Evolutionary conservation across 2,113 vertebrate genomes (phyloP).

Genomic region (Chionomys nivalis): DNA sequence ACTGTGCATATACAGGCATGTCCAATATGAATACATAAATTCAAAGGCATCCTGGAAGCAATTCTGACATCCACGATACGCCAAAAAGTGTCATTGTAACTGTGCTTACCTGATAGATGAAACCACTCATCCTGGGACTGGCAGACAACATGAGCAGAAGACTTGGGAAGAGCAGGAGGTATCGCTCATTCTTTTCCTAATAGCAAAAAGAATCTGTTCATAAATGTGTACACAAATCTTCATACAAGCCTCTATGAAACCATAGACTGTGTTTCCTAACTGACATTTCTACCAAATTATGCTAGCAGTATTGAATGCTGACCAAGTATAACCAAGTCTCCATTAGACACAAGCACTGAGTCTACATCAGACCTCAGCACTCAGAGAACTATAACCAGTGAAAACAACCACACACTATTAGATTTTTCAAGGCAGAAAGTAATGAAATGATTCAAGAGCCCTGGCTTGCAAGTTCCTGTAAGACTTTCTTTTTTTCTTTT

Average conservation of each 20-base stretch:
- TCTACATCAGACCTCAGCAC: not conserved
- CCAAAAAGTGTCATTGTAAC: not conserved
- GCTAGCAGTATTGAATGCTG: not conserved
- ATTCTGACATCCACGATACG: not conserved
- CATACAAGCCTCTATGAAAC: not conserved
- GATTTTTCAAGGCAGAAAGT: not conserved
- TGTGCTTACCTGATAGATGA: slow-evolving; percentile 95
- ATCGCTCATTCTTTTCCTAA: slow-evolving; percentile 97
- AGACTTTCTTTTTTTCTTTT: not conserved
- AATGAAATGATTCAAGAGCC: not conserved
- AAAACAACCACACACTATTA: not conserved
- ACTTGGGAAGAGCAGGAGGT: slow-evolving; percentile 97
- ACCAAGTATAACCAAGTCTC: not conserved
- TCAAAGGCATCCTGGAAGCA: not conserved
- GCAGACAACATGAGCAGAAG: slow-evolving; percentile 98
- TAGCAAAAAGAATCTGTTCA: slow-evolving; percentile 16
- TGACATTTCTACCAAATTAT: not conserved
- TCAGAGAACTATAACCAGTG: not conserved
- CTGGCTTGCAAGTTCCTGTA: not conserved
- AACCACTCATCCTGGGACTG: slow-evolving; percentile 98
- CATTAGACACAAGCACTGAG: not conserved
- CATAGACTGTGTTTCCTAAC: not conserved
- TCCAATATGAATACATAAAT: rapidly evolving
- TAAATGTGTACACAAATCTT: not conserved
- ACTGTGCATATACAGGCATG: rapidly evolving